Base-by-base conservation (phyloP, 2,797 vertebrate species). In the Cryptoprocta ferox region DNA sequence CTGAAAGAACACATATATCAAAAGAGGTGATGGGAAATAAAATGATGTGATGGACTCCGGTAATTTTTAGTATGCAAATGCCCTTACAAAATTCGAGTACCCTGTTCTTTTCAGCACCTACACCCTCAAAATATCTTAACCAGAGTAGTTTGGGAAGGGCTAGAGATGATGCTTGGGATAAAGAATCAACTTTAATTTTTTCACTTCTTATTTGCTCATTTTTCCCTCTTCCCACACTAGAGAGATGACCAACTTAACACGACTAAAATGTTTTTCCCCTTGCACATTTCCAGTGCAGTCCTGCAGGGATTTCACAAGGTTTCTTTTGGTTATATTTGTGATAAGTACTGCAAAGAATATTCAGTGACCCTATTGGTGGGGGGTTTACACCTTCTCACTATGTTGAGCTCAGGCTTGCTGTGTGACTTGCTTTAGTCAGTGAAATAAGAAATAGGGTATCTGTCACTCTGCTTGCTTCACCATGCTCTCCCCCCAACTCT, bases 31-130 rank as follows among this genome's bases (percentile, higher is more conserved):
- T 53, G 30, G 56, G 63, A 85, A 93, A 94, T 45, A 87, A 88
- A 32, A 56, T 37, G 13, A 93, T 76, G 53, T 76, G n/a, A 94
- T 39, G 71, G 80, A 45, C 30, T 45, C 19, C 71, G 13, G 82
- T 83, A 92, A 96, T 86, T 96, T 85, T 89, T 68, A 80, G n/a
- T 79, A 56, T 73, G 81, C 10, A 92, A 95, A 93, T 50, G 21
- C 4, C 30, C 18, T 85, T 89, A 70, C n/a, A 91, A 93, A 94
- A 96, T 81, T 85, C 61, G 63, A 56, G 19, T 5, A 48, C n/a
- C 0, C 37, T 89, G 42, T 73, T 83, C 87, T 71, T 66, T 3
- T 79, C 75, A 90, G 16, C 30, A 28, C 16, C 66, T 37, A 42
- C 7, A 83, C 21, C 81, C 7, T 88, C 11, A 70, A 85, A 96